These are phyloP conservation scores for Tipula unca DNA, from an alignment of 2,888 invertebrate species.

Conservation along the genomic window DNA sequence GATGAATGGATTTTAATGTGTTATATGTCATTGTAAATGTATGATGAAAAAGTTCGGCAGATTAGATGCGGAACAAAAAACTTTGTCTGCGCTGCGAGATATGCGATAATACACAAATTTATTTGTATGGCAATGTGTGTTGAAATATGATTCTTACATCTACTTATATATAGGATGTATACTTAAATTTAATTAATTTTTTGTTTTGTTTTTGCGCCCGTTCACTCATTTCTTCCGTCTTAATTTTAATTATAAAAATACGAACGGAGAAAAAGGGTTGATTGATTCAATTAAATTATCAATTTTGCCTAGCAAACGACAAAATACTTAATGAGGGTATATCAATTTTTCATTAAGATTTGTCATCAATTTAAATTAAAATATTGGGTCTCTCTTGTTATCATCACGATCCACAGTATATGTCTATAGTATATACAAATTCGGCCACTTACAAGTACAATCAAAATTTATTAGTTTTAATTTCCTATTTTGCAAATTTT, in stretches of 20 bases:
- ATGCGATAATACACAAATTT: not conserved
- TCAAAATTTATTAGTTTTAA: not conserved
- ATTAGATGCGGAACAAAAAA: not conserved
- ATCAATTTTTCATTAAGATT: not conserved
- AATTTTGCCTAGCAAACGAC: conserved; percentile 1
- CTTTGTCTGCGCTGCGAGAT: not conserved
- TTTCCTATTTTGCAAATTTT: not conserved
- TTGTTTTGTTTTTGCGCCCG: not conserved
- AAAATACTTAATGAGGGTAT: not conserved
- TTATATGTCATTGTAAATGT: not conserved
- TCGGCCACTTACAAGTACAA: not conserved
- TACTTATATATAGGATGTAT: not conserved
- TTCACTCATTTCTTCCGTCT: not conserved
- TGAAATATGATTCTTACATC: not conserved
- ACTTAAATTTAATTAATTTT: not conserved
- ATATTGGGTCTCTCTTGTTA: not conserved
- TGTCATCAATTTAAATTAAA: not conserved
- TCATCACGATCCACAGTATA: not conserved
- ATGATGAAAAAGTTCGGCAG: not conserved
- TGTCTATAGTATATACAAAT: not conserved
- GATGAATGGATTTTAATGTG: not conserved
- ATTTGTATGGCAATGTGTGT: not conserved
- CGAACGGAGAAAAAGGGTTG: not conserved
- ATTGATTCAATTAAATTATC: conserved; percentile 19
- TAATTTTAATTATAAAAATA: conserved; percentile 14